These are phyloP conservation scores for Orientallactaga bullata DNA, from an alignment of 2,113 vertebrate species.

Conservation along the genomic window DNA sequence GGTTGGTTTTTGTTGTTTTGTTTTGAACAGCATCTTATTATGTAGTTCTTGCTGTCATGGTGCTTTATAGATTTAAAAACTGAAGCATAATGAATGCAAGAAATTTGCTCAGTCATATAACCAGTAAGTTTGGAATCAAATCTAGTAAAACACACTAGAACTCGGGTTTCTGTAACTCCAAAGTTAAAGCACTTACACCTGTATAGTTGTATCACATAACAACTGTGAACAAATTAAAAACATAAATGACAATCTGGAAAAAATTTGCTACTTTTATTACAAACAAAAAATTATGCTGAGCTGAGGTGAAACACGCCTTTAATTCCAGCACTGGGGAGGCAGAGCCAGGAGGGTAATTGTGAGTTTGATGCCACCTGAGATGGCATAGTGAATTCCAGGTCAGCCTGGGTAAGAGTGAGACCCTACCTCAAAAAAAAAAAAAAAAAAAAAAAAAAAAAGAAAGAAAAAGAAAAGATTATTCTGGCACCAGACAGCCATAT, in stretches of 20 bases:
- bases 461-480: no score
- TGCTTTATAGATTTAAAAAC: neutral
- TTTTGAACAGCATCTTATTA: neutral
- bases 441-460: no score
- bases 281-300: conserved; percentile 38
- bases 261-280: neutral
- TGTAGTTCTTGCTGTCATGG: neutral
- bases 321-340: no score
- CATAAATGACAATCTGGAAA: neutral
- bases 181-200: neutral
- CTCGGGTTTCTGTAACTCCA: neutral
- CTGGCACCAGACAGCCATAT: neutral
- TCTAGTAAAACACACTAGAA: conserved; percentile 26
- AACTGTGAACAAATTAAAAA: conserved; percentile 12
- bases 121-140: neutral
- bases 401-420: no score
- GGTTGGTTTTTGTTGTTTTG: no score
- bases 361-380: no score
- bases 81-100: conserved; percentile 13
- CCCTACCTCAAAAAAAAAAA: no score
- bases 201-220: neutral
- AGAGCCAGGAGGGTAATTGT: no score
- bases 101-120: neutral
- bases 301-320: no score
- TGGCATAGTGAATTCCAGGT: no score